Evolutionary conservation across 2,888 invertebrate species (phyloP).

Genomic region (Fragum fragum): DNA sequence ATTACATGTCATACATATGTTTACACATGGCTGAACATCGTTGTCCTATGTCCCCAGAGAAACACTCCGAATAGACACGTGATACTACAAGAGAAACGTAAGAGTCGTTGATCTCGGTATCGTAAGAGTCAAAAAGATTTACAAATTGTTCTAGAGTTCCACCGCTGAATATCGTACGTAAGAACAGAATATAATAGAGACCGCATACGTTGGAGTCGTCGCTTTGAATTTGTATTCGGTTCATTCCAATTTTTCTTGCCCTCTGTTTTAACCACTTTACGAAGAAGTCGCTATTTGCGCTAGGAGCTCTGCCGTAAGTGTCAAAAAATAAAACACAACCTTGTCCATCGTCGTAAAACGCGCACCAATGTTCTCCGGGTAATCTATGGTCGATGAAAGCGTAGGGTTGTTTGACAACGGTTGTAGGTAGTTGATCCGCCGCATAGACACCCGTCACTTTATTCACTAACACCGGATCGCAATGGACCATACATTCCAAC

Average conservation of each 20-base stretch:
- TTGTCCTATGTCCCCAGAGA: slow-evolving; percentile 26
- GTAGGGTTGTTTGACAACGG: slow-evolving; percentile 1
- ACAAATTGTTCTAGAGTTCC: slow-evolving; percentile 17
- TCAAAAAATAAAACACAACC: slow-evolving; percentile 28
- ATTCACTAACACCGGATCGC: slow-evolving; percentile 30
- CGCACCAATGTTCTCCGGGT: slow-evolving; percentile 45
- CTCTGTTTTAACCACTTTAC: slow-evolving; percentile 15
- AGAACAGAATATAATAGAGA: slow-evolving; percentile 36
- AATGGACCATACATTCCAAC: slow-evolving; percentile 33
- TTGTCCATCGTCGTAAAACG: slow-evolving; percentile 33
- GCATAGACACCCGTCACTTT: slow-evolving; percentile 37
- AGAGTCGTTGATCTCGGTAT: slow-evolving; percentile 19
- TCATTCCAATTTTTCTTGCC: slow-evolving; percentile 7
- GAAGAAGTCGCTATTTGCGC: slow-evolving; percentile 34
- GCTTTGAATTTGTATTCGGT: slow-evolving; percentile 21
- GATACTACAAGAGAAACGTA: slow-evolving; percentile 6
- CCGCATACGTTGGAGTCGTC: slow-evolving; percentile 34
- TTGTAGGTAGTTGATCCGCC: slow-evolving; percentile 35
- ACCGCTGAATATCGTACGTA: slow-evolving; percentile 10
- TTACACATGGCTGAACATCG: slow-evolving; percentile 28
- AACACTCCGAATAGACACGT: slow-evolving; percentile 27
- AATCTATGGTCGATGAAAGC: slow-evolving; percentile 33
- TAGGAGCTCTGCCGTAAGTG: slow-evolving; percentile 36
- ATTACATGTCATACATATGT: background rate
- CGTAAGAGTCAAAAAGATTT: slow-evolving; percentile 3